Evolutionary conservation across 1,140 invertebrate species (phyloP), one percentile per base, ranked within the genome.

Genomic region (Phocides pigmalion): DNA sequence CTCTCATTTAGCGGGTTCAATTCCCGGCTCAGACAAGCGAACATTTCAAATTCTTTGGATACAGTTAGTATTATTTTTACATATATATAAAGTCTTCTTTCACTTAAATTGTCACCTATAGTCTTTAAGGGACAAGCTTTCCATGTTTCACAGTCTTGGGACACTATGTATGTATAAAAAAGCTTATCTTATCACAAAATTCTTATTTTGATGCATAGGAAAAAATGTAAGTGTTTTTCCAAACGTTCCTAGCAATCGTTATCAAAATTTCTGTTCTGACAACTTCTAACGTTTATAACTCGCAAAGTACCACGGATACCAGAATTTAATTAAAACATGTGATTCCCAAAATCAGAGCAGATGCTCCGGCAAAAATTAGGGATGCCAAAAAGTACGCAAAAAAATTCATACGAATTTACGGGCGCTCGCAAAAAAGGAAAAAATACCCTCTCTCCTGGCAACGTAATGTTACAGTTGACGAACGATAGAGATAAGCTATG

Each of bases 311-410:
- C 22, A 44, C 15, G 15, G 54, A 32, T 46, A 5, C 22, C 22
- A n/a, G 39, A 20, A 58, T 32, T 58, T 46, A 46, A 58, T 58
- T 58, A 58, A 54, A 54, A 42, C 41, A 58, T 58, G 17, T 58
- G 41, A 58, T 46, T 42, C 22, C 41, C 22, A 14, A 28, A 46
- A 58, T 46, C 54, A 46, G 20, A 58, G 39, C 56, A 59, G 56
- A 46, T 59, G 56, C 6, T 59, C 25, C 16, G 42, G 19, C 14
- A 59, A 46, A 59, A 59, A 59, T 59, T 59, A 59, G 56, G 25
- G 37, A 25, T 37, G 56, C 41, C 22, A 46, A 59, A 59, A 59
- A 59, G 56, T 59, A 47, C 11, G n/a, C 15, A 9, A 28, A 20
- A 41, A 58, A 58, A 46, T 58, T 46, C 39, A 46, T 46, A 14